These are phyloP conservation scores for Lampris incognitus DNA, from an alignment of 2,113 vertebrate genomes.

Conservation along the genomic window DNA sequence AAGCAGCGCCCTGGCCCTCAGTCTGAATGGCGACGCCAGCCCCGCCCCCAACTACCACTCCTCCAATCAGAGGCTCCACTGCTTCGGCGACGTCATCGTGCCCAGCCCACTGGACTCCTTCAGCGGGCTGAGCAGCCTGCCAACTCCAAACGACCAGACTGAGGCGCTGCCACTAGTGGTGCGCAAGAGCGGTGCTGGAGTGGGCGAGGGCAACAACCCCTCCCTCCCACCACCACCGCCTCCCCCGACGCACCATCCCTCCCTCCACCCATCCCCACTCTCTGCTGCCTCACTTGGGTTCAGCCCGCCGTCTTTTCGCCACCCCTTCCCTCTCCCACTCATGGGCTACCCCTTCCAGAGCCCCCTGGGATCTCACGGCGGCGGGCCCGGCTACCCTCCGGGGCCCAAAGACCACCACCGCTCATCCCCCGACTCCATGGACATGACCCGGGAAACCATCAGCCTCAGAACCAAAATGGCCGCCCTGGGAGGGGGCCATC, in stretches of 20 bases:
- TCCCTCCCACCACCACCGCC: slow-evolving; percentile 83
- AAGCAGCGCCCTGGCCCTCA: slow-evolving; percentile 58
- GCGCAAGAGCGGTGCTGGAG: slow-evolving; percentile 88
- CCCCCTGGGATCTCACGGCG: slow-evolving; percentile 86
- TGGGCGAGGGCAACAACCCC: slow-evolving; percentile 63
- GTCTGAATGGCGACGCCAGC: slow-evolving; percentile 89
- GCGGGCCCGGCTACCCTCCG: slow-evolving; percentile 83
- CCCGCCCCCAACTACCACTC: slow-evolving; percentile 95
- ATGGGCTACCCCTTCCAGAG: slow-evolving; percentile 98
- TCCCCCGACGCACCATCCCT: slow-evolving; percentile 91
- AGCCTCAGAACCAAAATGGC: slow-evolving; percentile 99
- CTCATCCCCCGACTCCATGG: slow-evolving; percentile 93
- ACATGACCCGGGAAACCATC: slow-evolving; percentile 93
- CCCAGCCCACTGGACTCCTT: slow-evolving; percentile 94
- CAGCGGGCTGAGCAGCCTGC: slow-evolving; percentile 80
- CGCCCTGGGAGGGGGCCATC: slow-evolving; percentile 68
- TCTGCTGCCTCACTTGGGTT: slow-evolving; percentile 92
- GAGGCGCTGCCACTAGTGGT: slow-evolving; percentile 97
- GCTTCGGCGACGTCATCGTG: slow-evolving; percentile 96
- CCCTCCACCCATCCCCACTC: slow-evolving; percentile 92
- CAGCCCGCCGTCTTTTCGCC: slow-evolving; percentile 94
- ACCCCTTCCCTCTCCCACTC: slow-evolving; percentile 94
- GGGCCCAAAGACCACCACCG: slow-evolving; percentile 87
- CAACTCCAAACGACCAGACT: slow-evolving; percentile 91
- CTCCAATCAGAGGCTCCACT: slow-evolving; percentile 94